Conservation (phyloP, 2,888 invertebrate genomes). For the Drosophila lutescens region DNA sequence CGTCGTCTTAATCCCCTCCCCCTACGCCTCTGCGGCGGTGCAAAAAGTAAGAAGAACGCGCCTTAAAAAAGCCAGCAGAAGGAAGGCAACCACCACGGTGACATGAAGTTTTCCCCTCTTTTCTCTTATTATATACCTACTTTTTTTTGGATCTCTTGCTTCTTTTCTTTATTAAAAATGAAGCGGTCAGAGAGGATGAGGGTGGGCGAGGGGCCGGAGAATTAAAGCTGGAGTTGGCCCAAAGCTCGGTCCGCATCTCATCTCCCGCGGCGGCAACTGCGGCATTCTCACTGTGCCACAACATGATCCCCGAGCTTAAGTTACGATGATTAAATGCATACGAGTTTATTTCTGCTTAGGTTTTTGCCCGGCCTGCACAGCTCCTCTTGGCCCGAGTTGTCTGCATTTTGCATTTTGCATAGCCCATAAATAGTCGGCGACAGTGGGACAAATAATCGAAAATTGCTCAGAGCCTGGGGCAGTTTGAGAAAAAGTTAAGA, state of each 20-base stretch:
- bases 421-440: conserved; percentile 55
- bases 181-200: conserved; percentile 53
- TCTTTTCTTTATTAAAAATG: conserved; percentile 60
- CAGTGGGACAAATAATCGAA: conserved; percentile 53
- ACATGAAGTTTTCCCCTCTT: conserved; percentile 65
- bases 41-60: conserved; percentile 56
- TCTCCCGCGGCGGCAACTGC: conserved; percentile 37
- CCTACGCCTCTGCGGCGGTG: conserved; percentile 29
- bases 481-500: neutral
- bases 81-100: conserved; percentile 62
- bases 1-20: conserved; percentile 71
- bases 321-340: conserved; percentile 80
- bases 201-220: conserved; percentile 18
- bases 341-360: conserved; percentile 72
- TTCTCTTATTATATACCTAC: conserved; percentile 30
- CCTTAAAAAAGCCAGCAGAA: conserved; percentile 49
- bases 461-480: neutral
- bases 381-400: neutral
- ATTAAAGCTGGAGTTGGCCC: conserved; percentile 42
- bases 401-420: conserved; percentile 57
- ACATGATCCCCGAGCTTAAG: conserved; percentile 78
- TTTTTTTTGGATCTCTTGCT: conserved; percentile 18
- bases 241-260: conserved; percentile 37
- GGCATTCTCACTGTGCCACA: conserved; percentile 70
- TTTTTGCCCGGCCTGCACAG: conserved; percentile 8